phyloP scores from a whole-genome alignment of 37 sponge, comb jelly and placozoan genomes.

The Tethya wilhelma region DNA sequence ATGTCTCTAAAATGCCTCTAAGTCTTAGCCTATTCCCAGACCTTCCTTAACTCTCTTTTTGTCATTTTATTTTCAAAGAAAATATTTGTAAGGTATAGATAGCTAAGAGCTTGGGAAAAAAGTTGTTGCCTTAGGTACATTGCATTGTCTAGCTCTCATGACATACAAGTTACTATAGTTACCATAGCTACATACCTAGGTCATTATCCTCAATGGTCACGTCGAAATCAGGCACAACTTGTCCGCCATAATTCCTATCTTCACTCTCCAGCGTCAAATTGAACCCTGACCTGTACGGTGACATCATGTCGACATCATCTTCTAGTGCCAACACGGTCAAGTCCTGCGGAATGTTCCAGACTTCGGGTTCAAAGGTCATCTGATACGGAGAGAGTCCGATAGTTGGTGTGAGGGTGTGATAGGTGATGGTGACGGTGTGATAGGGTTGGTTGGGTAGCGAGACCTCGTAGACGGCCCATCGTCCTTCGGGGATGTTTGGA shows the following conservation, averaged over 20 bases:
- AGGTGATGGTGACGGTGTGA: conserved; percentile 55
- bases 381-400: conserved; percentile 44
- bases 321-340: conserved; percentile 68
- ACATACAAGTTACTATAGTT: neutral
- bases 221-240: conserved; percentile 53
- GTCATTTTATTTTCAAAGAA: too few species aligned
- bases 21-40: too few species aligned
- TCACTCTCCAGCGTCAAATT: conserved; percentile 52
- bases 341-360: conserved; percentile 79
- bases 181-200: conserved; percentile 42
- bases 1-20: too few species aligned
- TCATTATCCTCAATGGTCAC: conserved; percentile 87
- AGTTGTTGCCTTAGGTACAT: too few species aligned
- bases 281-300: conserved; percentile 62
- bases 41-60: too few species aligned
- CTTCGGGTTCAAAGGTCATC: conserved; percentile 74
- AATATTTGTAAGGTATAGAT: too few species aligned
- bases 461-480: conserved; percentile 82
- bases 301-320: conserved; percentile 54
- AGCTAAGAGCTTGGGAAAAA: too few species aligned
- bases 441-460: conserved; percentile 71
- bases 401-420: conserved; percentile 49
- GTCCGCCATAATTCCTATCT: conserved; percentile 72
- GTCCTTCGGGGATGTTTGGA: conserved; percentile 81
- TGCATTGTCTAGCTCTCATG: neutral